Evolutionary conservation across 2,113 vertebrate genomes (phyloP).

Genomic region (Saguinus imperator): DNA sequence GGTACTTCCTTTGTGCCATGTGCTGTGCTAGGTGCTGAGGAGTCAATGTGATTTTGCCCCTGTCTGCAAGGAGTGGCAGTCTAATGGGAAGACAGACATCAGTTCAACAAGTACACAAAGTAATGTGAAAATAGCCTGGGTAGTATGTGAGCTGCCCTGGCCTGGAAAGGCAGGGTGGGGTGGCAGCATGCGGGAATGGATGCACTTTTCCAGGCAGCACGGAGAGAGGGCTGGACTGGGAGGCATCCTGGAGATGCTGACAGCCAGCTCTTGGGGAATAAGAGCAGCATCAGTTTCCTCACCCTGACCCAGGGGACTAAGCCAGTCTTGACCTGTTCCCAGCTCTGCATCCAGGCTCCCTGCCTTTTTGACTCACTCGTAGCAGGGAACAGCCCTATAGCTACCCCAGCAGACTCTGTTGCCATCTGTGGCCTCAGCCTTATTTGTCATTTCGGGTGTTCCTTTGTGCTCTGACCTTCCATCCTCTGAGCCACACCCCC

Average conservation of each 20-base stretch:
- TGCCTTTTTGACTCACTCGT: not conserved
- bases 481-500: not conserved
- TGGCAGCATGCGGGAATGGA: not conserved
- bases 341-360: not conserved
- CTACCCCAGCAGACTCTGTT: not conserved
- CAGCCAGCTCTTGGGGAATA: not conserved
- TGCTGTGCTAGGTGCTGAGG: not conserved
- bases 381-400: not conserved
- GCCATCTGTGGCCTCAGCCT: not conserved
- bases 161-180: not conserved
- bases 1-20: not conserved
- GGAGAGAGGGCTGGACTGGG: not conserved
- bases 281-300: not conserved
- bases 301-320: not conserved
- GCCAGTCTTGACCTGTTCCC: accelerated
- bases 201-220: accelerated
- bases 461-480: not conserved
- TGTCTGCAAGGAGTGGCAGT: not conserved
- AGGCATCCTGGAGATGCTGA: not conserved
- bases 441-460: not conserved
- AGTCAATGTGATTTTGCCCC: not conserved
- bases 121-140: not conserved
- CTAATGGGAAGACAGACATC: not conserved
- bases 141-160: not conserved
- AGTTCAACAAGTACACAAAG: not conserved